Evolutionary conservation across 2,888 invertebrate species (phyloP), one percentile per base, ranked within the genome.

Genomic region (Eugnorisma glareosa): DNA sequence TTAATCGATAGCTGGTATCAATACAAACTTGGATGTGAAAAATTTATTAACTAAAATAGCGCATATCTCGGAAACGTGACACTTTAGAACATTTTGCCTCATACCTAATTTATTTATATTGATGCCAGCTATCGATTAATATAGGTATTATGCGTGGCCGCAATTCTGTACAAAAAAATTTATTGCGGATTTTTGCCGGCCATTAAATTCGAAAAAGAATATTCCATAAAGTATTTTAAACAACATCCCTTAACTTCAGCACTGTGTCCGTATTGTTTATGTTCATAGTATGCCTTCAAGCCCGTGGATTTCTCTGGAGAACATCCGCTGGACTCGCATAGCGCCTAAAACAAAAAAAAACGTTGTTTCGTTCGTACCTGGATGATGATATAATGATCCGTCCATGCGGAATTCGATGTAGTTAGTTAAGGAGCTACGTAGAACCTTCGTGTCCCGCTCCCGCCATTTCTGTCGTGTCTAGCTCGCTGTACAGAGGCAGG

Each of bases 341-440:
- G 63, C 63, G 43, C 48, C 61, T 63, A 67, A 72, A 81, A 78
- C 71, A 86, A 83, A 84, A 66, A 83, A 86, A 88, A 43, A 8
- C 85, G 87, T 87, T 85, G 89, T 94, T 94, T 93, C 84, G 90
- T 94, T 95, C 86, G 95, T 96, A 96, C 95, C 95, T 96, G 95
- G 91, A 90, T 90, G 91, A 90, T 90, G 89, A 78, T 87, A 83
- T 81, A 93, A 93, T 90, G 90, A 93, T 96, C 96, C 96, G 96
- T 96, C 96, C 96, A 95, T 88, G 89, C 95, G 95, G 95, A 94
- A 90, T 92, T 93, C 92, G 91, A 89, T 89, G 91, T 94, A 94
- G 93, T 88, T 93, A 92, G 89, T 90, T 95, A 94, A 95, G 93
- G 93, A 93, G 93, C 93, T 92, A 89, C 87, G 90, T 94, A 95